Evolutionary conservation across 2,797 vertebrate genomes (phyloP), one percentile per base, ranked within the genome.

Genomic region (Cuniculus paca): DNA sequence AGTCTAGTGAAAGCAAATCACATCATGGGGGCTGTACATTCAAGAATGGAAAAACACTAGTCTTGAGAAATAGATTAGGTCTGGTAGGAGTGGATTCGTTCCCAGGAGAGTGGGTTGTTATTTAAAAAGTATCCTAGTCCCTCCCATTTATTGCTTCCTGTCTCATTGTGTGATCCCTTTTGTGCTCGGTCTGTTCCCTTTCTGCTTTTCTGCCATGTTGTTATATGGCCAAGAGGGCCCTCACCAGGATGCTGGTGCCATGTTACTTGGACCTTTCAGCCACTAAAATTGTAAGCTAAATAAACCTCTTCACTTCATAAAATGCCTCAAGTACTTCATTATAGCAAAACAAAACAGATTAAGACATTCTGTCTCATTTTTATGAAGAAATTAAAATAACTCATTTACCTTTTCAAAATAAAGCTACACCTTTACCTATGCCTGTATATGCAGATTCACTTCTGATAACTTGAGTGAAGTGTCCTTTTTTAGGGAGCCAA

Each of bases 321-420:
- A 83, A 19, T 48, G 48, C 2, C 58, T 61, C 39, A 20, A 12
- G 16, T 82, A 61, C 61, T 82, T 45, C 31, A 34, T 61, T 60
- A 34, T 82, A 45, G 58, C 58, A 61, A 61, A 39, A 61, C 39
- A 82, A 81, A 42, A 42, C 56, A 39, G 56, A 82, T 39, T 58
- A 80, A n/a, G 14, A n/a, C 20, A 84, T 28, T 68, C 19, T 50
- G 48, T 34, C 65, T 52, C 58, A 82, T 83, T 78, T 88, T 88
- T 60, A 78, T 61, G 50, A 54, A 94, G 52, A 90, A 94, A 85
- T 88, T 74, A 6, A 63, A 88, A 81, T 13, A 63, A 85, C 22
- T 77, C n/a, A 2, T 42, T 86, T 70, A 87, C 48, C 34, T 87
- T 93, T 72, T n/a, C 52, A 70, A 45, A 92, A 90, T 54, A 87